phyloP scores from a whole-genome alignment of 2,797 vertebrate species.

The Petrocephalus schoutedeni region DNA sequence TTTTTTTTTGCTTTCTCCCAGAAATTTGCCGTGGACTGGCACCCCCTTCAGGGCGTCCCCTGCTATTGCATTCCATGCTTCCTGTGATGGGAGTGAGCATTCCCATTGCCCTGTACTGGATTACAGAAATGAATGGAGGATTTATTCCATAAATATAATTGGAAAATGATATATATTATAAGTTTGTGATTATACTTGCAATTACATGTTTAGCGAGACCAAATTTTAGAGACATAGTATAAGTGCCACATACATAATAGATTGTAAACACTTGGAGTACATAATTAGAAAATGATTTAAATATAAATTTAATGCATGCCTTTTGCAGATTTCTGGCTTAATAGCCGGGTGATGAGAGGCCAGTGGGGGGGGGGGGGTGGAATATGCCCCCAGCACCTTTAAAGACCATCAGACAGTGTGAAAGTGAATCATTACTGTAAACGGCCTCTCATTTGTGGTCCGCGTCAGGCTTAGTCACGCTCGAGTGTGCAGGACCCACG shows the following conservation, averaged over 20 bases:
- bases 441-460: conserved; percentile 68
- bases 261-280: conserved; percentile 22
- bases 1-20: neutral
- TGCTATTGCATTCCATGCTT: neutral
- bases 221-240: neutral
- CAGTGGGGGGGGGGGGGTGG: conserved; percentile 26
- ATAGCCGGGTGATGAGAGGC: neutral
- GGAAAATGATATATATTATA: neutral
- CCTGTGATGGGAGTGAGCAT: neutral
- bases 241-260: neutral
- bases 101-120: neutral
- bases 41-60: neutral
- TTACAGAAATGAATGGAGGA: neutral
- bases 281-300: neutral
- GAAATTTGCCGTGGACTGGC: neutral
- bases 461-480: conserved; percentile 70
- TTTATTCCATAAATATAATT: neutral
- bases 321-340: neutral
- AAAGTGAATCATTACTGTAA: conserved; percentile 75
- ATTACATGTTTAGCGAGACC: neutral
- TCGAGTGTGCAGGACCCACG: conserved; percentile 61
- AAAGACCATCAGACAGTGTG: conserved; percentile 75
- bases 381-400: conserved; percentile 69
- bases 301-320: neutral
- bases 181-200: neutral